Evolutionary conservation across 2,888 invertebrate species (phyloP), one percentile per base, ranked within the genome.

Genomic region (Acrocera orbiculus): DNA sequence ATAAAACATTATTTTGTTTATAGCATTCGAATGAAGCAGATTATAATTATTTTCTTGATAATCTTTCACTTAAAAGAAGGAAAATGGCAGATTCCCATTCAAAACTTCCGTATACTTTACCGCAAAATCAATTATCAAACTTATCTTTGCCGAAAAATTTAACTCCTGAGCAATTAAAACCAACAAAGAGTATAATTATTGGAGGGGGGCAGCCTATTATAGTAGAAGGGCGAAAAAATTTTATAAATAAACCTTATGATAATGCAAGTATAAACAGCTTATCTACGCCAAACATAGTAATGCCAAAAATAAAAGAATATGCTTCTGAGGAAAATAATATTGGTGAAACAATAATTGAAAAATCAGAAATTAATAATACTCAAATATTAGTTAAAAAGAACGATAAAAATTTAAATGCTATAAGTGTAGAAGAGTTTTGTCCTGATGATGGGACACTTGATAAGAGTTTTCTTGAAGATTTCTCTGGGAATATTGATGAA

Each of bases 381-480:
- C n/a, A n/a, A n/a, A n/a, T n/a, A n/a, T n/a, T n/a, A n/a, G n/a
- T n/a, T n/a, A 11, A n/a, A 8, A 27, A 27, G 8, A n/a, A 8
- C n/a, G 17, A 28, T 7, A 19, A 29, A 13, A 11, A 19, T 14
- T 10, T 16, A 8, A 41, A 38, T 16, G 52, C 66, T 8, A 55
- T 61, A 3, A 67, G 65, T 42, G 74, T 79, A 7, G 78, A 79
- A 44, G 78, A 79, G 48, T 79, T 78, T 64, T 62, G 78, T 51
- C 67, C 79, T 39, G 70, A 85, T 61, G 61, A 73, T 10, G 80
- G 77, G n/a, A 70, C 73, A 27, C 53, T 79, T 23, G 79, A 80
- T 48, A 70, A 72, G 49, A 77, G 76, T 35, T 81, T 83, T 50
- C 61, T 82, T 25, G 82, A 82, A 40, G 81, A 81, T 45, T 49